A percentile compares a stretch with the other conserved stretches of the same genome.
These are phyloP conservation scores for Torymus auratus DNA, from an alignment of 2,888 invertebrate species.

Conservation along the genomic window DNA sequence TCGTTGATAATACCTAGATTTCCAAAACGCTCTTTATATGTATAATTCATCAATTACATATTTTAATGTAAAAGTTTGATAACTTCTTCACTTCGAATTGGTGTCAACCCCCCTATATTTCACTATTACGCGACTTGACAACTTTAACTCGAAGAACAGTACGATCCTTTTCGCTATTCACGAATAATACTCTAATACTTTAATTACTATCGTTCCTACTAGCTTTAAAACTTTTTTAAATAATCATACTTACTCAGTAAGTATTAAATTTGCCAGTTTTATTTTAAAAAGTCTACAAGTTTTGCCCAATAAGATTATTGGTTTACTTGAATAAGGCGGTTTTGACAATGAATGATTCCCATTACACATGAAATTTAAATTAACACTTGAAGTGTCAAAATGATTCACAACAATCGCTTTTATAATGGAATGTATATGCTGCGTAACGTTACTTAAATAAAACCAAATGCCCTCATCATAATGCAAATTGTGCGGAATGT, in stretches of 20 bases:
- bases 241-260: constrained; percentile 54
- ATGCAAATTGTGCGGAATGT: constrained; percentile 53
- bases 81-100: constrained; percentile 25
- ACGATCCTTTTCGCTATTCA: constrained; percentile 32
- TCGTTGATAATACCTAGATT: constrained; percentile 39
- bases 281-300: constrained; percentile 46
- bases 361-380: constrained; percentile 13
- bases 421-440: constrained; percentile 50
- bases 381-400: constrained; percentile 27
- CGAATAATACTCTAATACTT: constrained; percentile 41
- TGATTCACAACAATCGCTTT: constrained; percentile 1
- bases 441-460: constrained; percentile 28
- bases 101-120: constrained; percentile 11
- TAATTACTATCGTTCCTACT: constrained; percentile 37
- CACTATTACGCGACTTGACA: constrained; percentile 25
- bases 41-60: constrained; percentile 21
- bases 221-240: constrained; percentile 34
- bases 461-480: constrained; percentile 43
- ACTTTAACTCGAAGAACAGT: constrained; percentile 25
- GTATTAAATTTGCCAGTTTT: constrained; percentile 46
- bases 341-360: constrained; percentile 41
- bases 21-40: constrained; percentile 32
- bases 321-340: constrained; percentile 53
- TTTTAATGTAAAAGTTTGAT: constrained; percentile 39
- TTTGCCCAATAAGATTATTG: constrained; percentile 40